Conservation (phyloP, 2,888 invertebrate species). For the Nomada ferruginata region DNA sequence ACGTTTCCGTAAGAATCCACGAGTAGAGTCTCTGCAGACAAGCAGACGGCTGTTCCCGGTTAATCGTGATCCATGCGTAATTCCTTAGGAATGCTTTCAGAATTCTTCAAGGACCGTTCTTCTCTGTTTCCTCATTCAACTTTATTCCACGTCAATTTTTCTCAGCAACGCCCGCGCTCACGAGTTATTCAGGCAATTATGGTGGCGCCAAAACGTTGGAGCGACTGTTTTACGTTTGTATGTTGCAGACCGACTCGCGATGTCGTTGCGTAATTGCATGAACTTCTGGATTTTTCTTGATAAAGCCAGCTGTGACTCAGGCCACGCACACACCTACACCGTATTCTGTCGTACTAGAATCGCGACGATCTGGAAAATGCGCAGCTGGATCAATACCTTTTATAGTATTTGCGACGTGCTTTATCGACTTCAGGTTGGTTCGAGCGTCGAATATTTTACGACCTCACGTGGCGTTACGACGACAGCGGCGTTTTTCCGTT, state of each 20-base stretch:
- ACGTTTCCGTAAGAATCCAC: no score
- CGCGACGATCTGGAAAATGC: background rate
- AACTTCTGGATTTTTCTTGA: constrained; percentile 23
- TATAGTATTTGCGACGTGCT: constrained; percentile 9
- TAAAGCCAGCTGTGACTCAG: background rate
- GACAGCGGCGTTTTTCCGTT: background rate
- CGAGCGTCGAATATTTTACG: constrained; percentile 2
- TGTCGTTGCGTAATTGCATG: constrained; percentile 25
- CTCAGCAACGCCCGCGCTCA: background rate
- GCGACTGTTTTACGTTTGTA: background rate
- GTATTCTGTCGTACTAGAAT: background rate
- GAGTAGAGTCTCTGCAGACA: no score
- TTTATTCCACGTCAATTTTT: background rate
- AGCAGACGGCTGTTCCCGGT: background rate
- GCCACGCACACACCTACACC: no score
- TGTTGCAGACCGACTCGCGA: background rate
- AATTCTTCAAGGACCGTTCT: background rate
- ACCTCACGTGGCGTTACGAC: constrained; percentile 16
- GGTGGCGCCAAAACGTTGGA: background rate
- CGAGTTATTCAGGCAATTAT: background rate
- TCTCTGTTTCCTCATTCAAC: background rate
- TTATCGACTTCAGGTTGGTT: constrained; percentile 15
- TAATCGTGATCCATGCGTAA: background rate
- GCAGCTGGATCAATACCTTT: constrained; percentile 30
- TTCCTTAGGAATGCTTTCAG: background rate